Evolutionary conservation across 1,140 invertebrate species (phyloP), one percentile per base, ranked within the genome.

Genomic region (Drosophila ogumai): DNA sequence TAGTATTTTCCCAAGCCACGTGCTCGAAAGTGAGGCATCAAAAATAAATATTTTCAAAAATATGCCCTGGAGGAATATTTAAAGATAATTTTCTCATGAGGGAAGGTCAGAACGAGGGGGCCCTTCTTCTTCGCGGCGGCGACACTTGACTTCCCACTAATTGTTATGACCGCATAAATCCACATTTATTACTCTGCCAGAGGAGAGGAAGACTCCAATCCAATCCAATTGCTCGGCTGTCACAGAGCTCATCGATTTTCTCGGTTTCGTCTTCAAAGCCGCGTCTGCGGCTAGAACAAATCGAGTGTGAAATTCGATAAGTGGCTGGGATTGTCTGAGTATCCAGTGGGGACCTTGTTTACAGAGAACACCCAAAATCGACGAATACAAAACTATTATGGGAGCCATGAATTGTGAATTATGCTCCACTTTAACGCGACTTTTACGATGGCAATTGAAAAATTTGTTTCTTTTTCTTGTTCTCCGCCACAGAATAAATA

Each of bases 251-350:
- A 81, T 81, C 67, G 67, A 78, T 81, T 73, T 74, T 38, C 54
- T 41, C 55, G 66, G 59, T 60, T 75, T 69, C 65, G 46, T 59
- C 66, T 56, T 49, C 78, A 81, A 60, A 74, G 38, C 41, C 31
- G 61, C 38, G 17, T 15, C 46, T 57, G 60, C 61, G 59, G 59
- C 58, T 57, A 68, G 40, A 61, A 65, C 59, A 73, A 88, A 88
- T 84, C 73, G 76, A 75, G 85, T 79, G 68, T 88, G 84, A 90
- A 88, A 88, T 88, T 90, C 22, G 85, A 88, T 88, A 88, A 84
- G 67, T 87, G 79, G 58, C 43, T 56, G 67, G 43, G 34, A 73
- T 75, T 84, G 60, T 84, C 81, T 72, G 76, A 72, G 52, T 19
- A 31, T n/a, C 49, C 47, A 9, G 13, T 10, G 22, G 58, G 66